phyloP scores from a whole-genome alignment of 2,888 invertebrate genomes.

The Paralinhomoeus sp. region DNA sequence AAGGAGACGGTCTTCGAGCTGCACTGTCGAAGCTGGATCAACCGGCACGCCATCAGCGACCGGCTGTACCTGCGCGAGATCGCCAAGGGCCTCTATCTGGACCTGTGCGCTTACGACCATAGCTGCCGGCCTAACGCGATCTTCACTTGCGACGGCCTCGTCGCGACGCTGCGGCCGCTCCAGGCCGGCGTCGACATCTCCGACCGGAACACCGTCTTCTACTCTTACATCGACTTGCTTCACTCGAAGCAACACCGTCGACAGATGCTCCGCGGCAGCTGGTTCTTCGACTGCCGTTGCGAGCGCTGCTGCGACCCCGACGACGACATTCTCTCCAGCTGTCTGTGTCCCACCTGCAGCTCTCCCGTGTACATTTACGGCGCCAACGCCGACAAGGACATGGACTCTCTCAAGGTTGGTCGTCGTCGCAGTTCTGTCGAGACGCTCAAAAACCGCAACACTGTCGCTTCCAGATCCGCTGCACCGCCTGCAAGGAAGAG shows the following conservation, averaged over 20 bases:
- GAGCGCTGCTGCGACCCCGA: constrained; percentile 12
- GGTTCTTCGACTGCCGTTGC: constrained; percentile 21
- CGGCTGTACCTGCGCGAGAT: constrained; percentile 13
- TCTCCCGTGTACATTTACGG: neutral
- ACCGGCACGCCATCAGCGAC: constrained; percentile 24
- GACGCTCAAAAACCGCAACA: no score
- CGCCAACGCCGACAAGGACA: neutral
- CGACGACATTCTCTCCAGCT: constrained; percentile 3
- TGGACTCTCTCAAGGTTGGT: no score
- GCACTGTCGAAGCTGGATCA: constrained; percentile 23
- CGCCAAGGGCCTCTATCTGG: constrained; percentile 23
- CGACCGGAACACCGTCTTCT: constrained; percentile 17
- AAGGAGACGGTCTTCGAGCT: constrained; percentile 19
- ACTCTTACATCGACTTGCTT: constrained; percentile 21
- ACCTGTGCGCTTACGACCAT: constrained; percentile 24
- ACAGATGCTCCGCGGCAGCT: constrained; percentile 10
- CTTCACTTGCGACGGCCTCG: constrained; percentile 15
- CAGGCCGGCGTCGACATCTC: constrained; percentile 12
- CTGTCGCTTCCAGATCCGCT: no score
- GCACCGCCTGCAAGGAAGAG: neutral
- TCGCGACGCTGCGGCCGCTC: constrained; percentile 16
- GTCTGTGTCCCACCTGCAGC: constrained; percentile 15
- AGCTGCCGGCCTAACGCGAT: constrained; percentile 22
- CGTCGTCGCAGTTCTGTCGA: no score
- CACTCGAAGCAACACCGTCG: constrained; percentile 12